phyloP scores from a whole-genome alignment of 2,888 invertebrate species.

The Acanthosepion pharaonis region DNA sequence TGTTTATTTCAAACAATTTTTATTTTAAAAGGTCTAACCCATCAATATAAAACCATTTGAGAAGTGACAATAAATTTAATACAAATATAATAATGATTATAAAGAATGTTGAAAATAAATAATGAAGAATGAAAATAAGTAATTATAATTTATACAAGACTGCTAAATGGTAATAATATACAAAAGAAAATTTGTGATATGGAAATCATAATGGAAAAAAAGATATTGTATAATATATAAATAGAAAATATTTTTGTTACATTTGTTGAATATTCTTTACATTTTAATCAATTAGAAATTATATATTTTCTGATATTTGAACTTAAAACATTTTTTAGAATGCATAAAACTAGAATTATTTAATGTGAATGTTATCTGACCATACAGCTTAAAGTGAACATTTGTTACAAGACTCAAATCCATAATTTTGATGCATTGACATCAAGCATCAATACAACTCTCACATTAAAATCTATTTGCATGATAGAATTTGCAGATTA shows the following conservation, averaged over 20 bases:
- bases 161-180: no score
- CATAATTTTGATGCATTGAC: neutral
- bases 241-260: no score
- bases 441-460: neutral
- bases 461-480: neutral
- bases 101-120: neutral
- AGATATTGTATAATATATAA: no score
- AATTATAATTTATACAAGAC: no score
- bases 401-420: neutral
- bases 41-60: neutral
- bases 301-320: neutral
- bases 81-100: neutral
- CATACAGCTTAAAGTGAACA: neutral
- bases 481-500: neutral
- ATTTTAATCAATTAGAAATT: no score
- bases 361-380: neutral
- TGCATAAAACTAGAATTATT: neutral
- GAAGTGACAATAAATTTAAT: neutral
- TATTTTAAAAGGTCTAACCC: neutral
- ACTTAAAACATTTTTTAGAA: neutral
- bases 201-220: no score
- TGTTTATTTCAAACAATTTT: neutral
- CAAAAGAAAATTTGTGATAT: no score
- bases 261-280: no score
- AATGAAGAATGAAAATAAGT: no score